These are phyloP conservation scores for Gastracanthus pulcherrimus DNA, from an alignment of 2,888 invertebrate species.

Conservation along the genomic window DNA sequence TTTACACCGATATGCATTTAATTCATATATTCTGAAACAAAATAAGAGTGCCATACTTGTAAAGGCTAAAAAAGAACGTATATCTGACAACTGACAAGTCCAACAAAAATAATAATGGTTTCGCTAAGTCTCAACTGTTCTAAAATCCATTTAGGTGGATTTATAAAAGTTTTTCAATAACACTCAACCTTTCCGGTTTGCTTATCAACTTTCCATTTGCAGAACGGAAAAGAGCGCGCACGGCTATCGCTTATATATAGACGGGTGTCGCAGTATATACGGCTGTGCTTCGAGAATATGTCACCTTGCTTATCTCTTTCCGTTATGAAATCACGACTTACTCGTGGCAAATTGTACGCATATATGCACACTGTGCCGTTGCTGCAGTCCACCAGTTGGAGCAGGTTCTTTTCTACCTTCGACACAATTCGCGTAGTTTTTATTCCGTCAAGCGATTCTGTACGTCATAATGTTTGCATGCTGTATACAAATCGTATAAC, in stretches of 20 bases:
- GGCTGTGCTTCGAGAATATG: neutral
- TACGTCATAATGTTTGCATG: neutral
- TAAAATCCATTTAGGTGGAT: neutral
- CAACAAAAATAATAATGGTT: neutral
- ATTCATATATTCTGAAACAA: no score
- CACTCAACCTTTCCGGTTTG: constrained; percentile 7
- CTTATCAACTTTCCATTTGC: constrained; percentile 26
- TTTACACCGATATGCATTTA: no score
- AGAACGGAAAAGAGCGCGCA: neutral
- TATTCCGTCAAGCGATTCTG: neutral
- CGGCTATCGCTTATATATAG: neutral
- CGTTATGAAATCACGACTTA: constrained; percentile 37
- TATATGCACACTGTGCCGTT: no score
- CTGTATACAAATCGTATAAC: neutral
- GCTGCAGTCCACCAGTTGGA: neutral
- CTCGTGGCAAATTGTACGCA: no score
- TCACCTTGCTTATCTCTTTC: constrained; percentile 35
- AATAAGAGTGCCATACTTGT: no score
- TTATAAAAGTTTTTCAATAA: neutral
- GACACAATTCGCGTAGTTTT: neutral
- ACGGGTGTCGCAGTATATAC: neutral
- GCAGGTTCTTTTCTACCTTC: neutral
- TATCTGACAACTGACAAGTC: neutral
- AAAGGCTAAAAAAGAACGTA: no score
- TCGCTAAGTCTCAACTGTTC: neutral